Evolutionary conservation across 1,140 invertebrate species (phyloP), one percentile per base, ranked within the genome.

Genomic region (Zaprionus kolodkinae): DNA sequence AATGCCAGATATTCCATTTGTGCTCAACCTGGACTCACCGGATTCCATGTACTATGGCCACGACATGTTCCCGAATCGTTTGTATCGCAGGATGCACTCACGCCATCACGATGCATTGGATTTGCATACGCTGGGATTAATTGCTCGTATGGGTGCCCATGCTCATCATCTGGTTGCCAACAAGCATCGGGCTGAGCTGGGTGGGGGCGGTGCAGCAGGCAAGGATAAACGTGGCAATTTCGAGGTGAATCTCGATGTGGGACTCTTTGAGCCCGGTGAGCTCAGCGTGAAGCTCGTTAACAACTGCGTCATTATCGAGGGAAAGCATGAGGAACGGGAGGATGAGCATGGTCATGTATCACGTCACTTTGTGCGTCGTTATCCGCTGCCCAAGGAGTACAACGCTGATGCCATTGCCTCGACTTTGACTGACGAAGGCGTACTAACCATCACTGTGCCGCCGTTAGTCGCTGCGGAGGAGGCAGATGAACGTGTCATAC

Each of bases 241-340:
- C 67, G 93, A 95, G 78, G 94, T 95, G 43, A 93, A 94, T 65
- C 91, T 96, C 55, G 96, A 96, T 79, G 94, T 96, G 6, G 93
- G 95, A 11, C 94, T 96, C 43, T 96, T 95, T 92, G 93, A 94
- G 33, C 96, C 96, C 0, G 95, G 96, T 61, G 96, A 97, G 92
- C 94, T 97, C 17, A 94, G 93, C 15, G 96, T 97, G 0, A 97
- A 96, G 91, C 95, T 96, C 1, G 93, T 95, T 0, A 95, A 96
- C 70, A 94, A 95, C 45, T 94, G 93, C 56, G 92, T 96, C 1
- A 93, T 96, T 3, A 93, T 97, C 11, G 94, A 95, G 89, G 96
- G 94, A 0, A 96, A 96, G 81, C 96, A 96, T 75, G 95, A 96
- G 81, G 95, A 96, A 74, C 95, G 94, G 43, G 81, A 94, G 62